Percentiles rank a stretch among this genome's conserved stretches.
phyloP scores from a whole-genome alignment of 2,888 invertebrate genomes.

The Holacanthella duospinosa region DNA sequence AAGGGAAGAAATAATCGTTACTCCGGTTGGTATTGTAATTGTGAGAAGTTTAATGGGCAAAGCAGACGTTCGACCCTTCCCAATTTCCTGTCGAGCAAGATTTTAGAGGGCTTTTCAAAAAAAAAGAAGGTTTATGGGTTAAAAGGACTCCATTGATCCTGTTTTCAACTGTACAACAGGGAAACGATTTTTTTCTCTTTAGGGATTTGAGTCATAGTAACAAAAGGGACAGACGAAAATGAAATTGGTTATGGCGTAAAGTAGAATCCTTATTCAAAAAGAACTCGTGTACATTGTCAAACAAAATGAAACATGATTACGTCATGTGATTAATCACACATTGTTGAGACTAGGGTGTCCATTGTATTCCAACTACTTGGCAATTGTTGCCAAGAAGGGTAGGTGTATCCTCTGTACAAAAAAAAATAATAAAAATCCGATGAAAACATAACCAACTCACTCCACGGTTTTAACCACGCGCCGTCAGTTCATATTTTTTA shows the following conservation, averaged over 20 bases:
- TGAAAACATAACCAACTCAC: no score
- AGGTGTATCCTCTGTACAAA: background rate
- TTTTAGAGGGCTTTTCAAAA: no score
- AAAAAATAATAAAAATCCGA: no score
- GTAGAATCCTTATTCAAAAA: background rate
- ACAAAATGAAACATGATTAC: background rate
- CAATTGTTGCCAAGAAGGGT: background rate
- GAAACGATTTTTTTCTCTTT: background rate
- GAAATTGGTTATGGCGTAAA: background rate
- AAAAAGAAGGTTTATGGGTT: background rate
- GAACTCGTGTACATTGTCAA: constrained; percentile 1
- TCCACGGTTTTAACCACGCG: no score
- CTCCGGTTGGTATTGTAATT: constrained; percentile 1
- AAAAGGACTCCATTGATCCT: background rate
- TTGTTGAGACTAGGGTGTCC: background rate
- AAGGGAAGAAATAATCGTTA: constrained; percentile 3
- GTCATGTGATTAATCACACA: constrained; percentile 2
- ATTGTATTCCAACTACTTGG: background rate
- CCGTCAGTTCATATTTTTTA: no score
- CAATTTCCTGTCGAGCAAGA: background rate
- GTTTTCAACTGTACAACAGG: background rate
- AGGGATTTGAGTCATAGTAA: background rate
- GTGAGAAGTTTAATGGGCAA: constrained; percentile 2
- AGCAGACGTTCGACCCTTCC: background rate
- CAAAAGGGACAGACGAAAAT: background rate